These are phyloP conservation scores for Hybognathus amarus DNA, from an alignment of 2,797 vertebrate genomes.

Conservation along the genomic window DNA sequence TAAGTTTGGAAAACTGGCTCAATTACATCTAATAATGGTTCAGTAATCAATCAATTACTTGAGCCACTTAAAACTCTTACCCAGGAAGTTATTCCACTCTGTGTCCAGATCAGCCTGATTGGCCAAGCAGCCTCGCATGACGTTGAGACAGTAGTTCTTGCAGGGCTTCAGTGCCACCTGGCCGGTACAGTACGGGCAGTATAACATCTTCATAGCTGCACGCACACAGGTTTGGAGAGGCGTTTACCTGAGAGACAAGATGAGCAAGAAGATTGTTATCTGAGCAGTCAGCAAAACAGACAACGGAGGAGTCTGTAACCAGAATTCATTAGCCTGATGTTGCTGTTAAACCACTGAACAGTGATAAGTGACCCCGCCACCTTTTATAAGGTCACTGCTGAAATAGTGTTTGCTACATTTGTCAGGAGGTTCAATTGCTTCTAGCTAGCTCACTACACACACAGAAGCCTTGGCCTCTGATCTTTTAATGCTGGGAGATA, in stretches of 20 bases:
- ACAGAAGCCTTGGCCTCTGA: constrained; percentile 45
- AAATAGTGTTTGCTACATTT: constrained; percentile 24
- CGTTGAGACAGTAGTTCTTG: constrained; percentile 96
- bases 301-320: constrained; percentile 31
- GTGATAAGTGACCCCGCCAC: neutral
- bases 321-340: constrained; percentile 23
- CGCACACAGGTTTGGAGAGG: constrained; percentile 86
- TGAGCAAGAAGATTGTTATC: neutral
- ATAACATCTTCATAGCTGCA: constrained; percentile 94
- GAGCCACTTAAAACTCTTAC: constrained; percentile 74
- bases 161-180: constrained; percentile 92
- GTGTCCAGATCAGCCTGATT: constrained; percentile 94
- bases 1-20: constrained; percentile 22
- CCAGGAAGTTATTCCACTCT: constrained; percentile 97
- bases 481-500: constrained; percentile 37
- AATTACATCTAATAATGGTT: neutral
- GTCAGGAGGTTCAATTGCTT: constrained; percentile 32
- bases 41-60: constrained; percentile 20
- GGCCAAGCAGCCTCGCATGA: constrained; percentile 95
- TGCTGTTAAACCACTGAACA: constrained; percentile 37
- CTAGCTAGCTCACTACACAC: neutral
- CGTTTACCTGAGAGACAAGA: constrained; percentile 81
- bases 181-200: constrained; percentile 92
- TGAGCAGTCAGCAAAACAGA: constrained; percentile 55
- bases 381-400: constrained; percentile 40